These are phyloP conservation scores for Reticulitermes lucifugus DNA, from an alignment of 2,888 invertebrate genomes.

Conservation along the genomic window DNA sequence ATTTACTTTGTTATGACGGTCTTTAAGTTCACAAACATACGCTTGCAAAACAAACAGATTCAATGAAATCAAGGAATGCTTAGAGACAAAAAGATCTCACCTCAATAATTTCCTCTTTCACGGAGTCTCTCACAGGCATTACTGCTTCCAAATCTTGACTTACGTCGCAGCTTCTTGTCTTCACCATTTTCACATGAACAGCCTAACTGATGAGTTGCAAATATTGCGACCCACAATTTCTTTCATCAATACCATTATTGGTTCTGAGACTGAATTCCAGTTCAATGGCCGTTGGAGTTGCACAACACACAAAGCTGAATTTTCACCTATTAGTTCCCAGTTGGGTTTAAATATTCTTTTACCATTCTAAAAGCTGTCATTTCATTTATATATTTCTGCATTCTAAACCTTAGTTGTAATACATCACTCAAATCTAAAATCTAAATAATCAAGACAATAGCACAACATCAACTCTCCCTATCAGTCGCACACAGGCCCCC, in stretches of 20 bases:
- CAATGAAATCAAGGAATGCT: background rate
- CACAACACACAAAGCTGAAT: background rate
- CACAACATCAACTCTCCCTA: background rate
- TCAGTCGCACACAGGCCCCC: background rate
- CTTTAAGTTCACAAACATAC: background rate
- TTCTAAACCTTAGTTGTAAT: conserved; percentile 8
- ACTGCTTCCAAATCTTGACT: conserved; percentile 47
- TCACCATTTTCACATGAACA: conserved; percentile 52
- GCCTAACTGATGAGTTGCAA: conserved; percentile 39
- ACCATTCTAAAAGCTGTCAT: background rate
- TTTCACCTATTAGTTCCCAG: background rate
- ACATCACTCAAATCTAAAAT: conserved; percentile 9
- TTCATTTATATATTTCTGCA: background rate
- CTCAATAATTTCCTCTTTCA: conserved; percentile 41
- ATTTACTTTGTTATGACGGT: background rate
- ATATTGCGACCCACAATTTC: conserved; percentile 37
- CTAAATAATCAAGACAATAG: background rate
- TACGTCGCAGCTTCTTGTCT: conserved; percentile 51
- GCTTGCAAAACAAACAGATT: background rate
- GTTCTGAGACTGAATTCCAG: conserved; percentile 27
- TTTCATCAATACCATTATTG: conserved; percentile 50
- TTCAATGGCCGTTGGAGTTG: conserved; percentile 48
- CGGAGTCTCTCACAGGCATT: conserved; percentile 52
- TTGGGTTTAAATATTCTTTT: background rate
- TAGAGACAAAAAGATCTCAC: conserved; percentile 36